Base-by-base conservation (phyloP, 2,113 vertebrate species). In the Lophochroa leadbeateri region DNA sequence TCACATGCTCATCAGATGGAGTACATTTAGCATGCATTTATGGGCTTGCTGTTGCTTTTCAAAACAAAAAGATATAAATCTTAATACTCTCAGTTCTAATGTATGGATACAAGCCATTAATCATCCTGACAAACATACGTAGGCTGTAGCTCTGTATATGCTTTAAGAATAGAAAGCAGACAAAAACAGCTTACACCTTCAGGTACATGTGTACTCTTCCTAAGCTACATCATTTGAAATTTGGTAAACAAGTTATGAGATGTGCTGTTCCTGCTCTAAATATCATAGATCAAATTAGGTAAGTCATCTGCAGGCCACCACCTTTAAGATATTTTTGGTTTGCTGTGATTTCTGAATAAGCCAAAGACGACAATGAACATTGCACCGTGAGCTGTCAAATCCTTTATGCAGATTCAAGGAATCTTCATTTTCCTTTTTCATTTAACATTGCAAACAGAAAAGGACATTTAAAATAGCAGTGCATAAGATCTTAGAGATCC, bases 81-180 rank as follows among this genome's bases (percentile, higher is more conserved):
- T 95, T 95, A 92, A 86, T 69, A 74, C 79, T 95, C 90, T 72
- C 49, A 87, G 74, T 96, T 92, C 63, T 95, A 97, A 96, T 82
- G 84, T 91, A 95, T 95, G 75, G 93, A 91, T 96, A 95, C 67
- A 90, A 95, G 96, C 98, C 98, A 98, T 98, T 97, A 97, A 96
- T 97, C 96, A 97, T 80, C 93, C 65, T 96, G 97, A 97, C 97
- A 97, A 96, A 96, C 95, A 98, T 96, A 94, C 94, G 96, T 91
- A 37, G 93, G 82, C 97, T 97, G 98, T 97, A 99, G 98, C 63
- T 46, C 89, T 79, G 74, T 97, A 98, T 97, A 94, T 96, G 95
- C 85, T 98, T 98, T 97, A 97, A 97, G 97, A 97, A 96, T 93
- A 95, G 98, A 98, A 93, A 95, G 92, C 96, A 97, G 97, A 96